These are phyloP conservation scores for Isotomurus palustris DNA, from an alignment of 2,888 invertebrate genomes.

Conservation along the genomic window DNA sequence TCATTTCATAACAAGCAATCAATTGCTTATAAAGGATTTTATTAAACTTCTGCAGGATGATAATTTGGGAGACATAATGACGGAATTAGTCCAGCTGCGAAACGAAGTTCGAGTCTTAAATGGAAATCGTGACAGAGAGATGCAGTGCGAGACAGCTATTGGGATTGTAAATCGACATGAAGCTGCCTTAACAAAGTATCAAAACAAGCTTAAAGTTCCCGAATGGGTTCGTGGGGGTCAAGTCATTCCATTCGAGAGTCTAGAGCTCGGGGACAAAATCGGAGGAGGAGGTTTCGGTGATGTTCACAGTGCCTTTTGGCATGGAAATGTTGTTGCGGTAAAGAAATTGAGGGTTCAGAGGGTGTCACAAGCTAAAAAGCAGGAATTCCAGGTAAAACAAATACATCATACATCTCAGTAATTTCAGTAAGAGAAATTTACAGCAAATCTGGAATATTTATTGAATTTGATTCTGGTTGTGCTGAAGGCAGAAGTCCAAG, in stretches of 20 bases:
- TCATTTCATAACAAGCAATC: not conserved
- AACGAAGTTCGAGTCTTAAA: no score
- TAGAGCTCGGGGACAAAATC: constrained; percentile 14
- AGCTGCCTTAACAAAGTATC: constrained; percentile 1
- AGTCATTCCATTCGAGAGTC: constrained; percentile 7
- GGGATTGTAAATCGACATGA: constrained; percentile 18
- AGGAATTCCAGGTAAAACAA: not conserved
- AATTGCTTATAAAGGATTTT: not conserved
- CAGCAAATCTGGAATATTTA: not conserved
- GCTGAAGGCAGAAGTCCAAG: constrained; percentile 2
- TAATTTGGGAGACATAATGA: not conserved
- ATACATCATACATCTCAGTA: not conserved
- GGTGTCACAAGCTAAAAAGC: constrained; percentile 9
- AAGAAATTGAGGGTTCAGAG: constrained; percentile 18
- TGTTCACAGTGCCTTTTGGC: constrained; percentile 13
- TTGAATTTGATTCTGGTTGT: not conserved
- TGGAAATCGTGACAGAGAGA: not conserved
- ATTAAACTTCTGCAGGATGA: not conserved
- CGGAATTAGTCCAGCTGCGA: not conserved
- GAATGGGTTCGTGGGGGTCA: constrained; percentile 8
- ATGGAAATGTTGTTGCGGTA: constrained; percentile 7
- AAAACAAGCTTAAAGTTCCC: no score
- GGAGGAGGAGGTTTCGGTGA: constrained; percentile 19
- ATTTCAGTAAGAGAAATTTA: no score
- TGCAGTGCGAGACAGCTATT: constrained; percentile 1